phyloP scores from a whole-genome alignment of 2,113 vertebrate genomes.

The Calidris pygmaea region DNA sequence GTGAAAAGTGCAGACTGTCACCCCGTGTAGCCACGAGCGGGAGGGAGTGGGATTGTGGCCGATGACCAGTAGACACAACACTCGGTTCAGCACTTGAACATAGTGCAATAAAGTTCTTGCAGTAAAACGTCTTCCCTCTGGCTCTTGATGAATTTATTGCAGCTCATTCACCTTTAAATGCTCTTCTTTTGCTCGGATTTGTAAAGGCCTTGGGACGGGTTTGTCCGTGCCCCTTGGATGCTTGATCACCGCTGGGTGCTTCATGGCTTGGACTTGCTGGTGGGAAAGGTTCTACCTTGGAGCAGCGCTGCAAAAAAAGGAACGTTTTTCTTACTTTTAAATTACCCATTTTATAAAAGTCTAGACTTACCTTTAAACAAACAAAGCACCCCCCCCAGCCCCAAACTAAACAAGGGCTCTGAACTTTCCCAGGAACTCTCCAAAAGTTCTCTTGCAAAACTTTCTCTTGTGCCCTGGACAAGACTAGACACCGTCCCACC shows the following conservation, averaged over 20 bases:
- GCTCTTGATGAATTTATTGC: conserved; percentile 44
- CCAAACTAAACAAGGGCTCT: neutral
- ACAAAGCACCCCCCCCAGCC: neutral
- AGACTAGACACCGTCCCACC: neutral
- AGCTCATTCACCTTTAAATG: neutral
- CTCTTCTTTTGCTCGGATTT: neutral
- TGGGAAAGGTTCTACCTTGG: neutral
- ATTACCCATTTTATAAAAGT: neutral
- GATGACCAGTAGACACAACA: neutral
- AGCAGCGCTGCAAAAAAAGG: neutral
- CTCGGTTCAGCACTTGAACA: conserved; percentile 12
- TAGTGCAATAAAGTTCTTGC: conserved; percentile 45
- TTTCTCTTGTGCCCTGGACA: neutral
- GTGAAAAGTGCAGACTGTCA: neutral
- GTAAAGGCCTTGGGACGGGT: neutral
- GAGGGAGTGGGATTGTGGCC: neutral
- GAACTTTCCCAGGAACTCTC: neutral
- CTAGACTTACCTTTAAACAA: neutral
- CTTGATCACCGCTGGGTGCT: fast-evolving
- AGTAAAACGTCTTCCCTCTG: conserved; percentile 24
- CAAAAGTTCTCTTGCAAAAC: neutral
- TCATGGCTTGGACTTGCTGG: fast-evolving
- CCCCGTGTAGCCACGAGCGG: neutral
- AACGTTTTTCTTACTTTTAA: neutral
- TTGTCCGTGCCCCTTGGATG: neutral